Evolutionary conservation across 1,140 invertebrate genomes (phyloP), one percentile per base, ranked within the genome.

Genomic region (Sminthurides bifidus): DNA sequence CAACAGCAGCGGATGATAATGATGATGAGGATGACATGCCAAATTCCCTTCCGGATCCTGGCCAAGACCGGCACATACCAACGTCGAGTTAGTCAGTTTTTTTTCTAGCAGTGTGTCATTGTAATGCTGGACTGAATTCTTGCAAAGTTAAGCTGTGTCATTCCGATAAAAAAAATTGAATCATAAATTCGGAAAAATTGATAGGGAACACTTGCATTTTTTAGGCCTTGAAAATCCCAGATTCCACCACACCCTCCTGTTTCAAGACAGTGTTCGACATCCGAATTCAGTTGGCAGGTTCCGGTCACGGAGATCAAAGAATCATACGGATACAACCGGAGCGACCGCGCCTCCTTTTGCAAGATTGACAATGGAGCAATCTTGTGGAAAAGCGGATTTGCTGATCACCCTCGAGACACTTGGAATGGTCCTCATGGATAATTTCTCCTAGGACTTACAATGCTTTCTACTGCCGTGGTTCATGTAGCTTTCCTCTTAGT

Each of bases 381-480:
- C 65, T 31, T 68, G 67, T 50, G 45, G 45, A 12, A 49, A 59
- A 8, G 65, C 66, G 37, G 64, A 69, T 40, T 45, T 69, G 24
- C 64, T 67, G 29, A 66, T 71, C 2, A 73, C 73, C 58, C 76
- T 77, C 57, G 57, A 61, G 50, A 54, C 59, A 3, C 59, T 84
- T 48, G 81, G 81, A 0, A n/a, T 79, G 82, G 73, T 75, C 77
- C 2, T 74, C 77, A 0, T 76, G 74, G 65, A 78, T 81, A 54
- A 77, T 81, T 56, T 77, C 78, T 0, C 82, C 82, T 0, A 75
- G 77, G 61, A 76, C 76, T 2, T 83, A 82, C 60, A 76, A 78
- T 52, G 81, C 81, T 21, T 79, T 79, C 65, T 78, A 79, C 58
- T 84, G 81, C 65, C 70, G 71, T 43, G 82, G 82, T 0, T 70